Evolutionary conservation across 2,797 vertebrate species (phyloP).

Genomic region (Podargus strigoides): DNA sequence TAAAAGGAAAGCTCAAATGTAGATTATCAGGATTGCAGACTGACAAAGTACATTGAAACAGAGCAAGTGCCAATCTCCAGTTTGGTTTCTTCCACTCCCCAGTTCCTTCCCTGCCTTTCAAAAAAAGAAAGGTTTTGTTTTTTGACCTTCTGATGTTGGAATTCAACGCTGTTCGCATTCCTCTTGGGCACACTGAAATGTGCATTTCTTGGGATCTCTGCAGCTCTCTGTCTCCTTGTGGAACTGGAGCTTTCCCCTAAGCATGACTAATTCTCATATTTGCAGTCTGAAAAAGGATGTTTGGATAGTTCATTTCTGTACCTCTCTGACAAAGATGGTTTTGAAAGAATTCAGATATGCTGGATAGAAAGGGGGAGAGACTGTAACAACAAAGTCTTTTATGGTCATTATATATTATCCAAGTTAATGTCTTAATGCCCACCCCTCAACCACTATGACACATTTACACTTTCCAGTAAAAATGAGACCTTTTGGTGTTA

Average conservation of each 20-base stretch:
- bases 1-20: background rate
- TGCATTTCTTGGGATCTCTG: background rate
- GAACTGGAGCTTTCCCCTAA: background rate
- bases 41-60: background rate
- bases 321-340: background rate
- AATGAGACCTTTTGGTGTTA: background rate
- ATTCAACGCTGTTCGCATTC: background rate
- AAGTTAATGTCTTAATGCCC: background rate
- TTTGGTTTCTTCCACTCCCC: background rate
- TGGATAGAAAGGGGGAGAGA: background rate
- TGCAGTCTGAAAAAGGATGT: background rate
- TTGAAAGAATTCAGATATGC: background rate
- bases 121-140: background rate
- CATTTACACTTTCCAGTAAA: background rate
- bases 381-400: background rate
- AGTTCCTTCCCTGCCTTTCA: background rate
- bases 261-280: background rate
- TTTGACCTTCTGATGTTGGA: background rate
- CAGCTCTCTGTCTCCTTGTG: background rate
- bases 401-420: background rate
- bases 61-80: background rate
- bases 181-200: background rate
- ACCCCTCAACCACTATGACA: background rate
- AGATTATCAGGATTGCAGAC: background rate
- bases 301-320: background rate